A percentile compares a stretch with the other conserved stretches of the same genome.
These are phyloP conservation scores for Poeciliopsis retropinna DNA, from an alignment of 2,113 vertebrate species.

Conservation along the genomic window DNA sequence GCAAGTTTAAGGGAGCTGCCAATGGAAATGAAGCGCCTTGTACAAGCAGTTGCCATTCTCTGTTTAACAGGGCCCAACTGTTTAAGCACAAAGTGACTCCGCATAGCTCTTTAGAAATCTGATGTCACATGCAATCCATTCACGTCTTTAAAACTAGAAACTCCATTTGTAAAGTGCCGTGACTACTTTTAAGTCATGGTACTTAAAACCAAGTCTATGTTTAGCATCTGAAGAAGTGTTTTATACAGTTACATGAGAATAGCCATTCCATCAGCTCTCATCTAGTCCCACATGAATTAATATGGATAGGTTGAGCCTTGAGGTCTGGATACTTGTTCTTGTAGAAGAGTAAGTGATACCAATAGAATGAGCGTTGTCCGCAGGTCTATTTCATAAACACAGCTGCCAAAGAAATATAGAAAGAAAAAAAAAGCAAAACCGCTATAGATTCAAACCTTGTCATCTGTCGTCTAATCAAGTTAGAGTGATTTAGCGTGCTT, in stretches of 20 bases:
- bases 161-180: no score
- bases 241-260: slow-evolving; percentile 60
- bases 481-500: no score
- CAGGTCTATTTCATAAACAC: slow-evolving; percentile 12
- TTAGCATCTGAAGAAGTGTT: slow-evolving; percentile 61
- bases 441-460: neutral
- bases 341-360: slow-evolving; percentile 32
- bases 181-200: no score
- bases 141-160: neutral
- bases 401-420: neutral
- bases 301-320: slow-evolving; percentile 19
- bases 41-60: slow-evolving; percentile 34
- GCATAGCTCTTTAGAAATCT: slow-evolving; percentile 6
- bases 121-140: neutral
- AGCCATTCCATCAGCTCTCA: slow-evolving; percentile 62
- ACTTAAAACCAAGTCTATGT: neutral
- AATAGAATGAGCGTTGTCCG: slow-evolving; percentile 18
- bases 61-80: slow-evolving; percentile 7
- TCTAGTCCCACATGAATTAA: slow-evolving; percentile 37
- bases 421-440: neutral
- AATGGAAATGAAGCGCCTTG: slow-evolving; percentile 46
- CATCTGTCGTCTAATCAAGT: no score
- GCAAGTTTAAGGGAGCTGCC: slow-evolving; percentile 49
- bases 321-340: slow-evolving; percentile 42
- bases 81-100: slow-evolving; percentile 19